phyloP scores from a whole-genome alignment of 2,113 vertebrate genomes.

The Gavialis gangeticus region DNA sequence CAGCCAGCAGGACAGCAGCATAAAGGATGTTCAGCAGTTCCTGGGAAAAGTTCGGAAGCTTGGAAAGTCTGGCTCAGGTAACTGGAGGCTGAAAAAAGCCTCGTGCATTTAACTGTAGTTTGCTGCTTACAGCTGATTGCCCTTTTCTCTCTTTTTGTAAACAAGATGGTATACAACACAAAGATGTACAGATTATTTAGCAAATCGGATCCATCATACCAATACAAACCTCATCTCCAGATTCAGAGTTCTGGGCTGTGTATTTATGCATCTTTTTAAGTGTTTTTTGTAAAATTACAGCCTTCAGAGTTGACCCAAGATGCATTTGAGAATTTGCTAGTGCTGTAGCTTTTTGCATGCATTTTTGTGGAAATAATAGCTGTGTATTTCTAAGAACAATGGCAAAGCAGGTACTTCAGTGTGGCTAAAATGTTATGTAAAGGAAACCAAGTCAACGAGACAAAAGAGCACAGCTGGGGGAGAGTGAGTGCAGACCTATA shows the following conservation, averaged over 20 bases:
- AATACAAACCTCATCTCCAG: background rate
- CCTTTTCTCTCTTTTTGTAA: no score
- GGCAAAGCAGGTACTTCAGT: background rate
- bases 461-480: background rate
- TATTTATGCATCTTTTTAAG: background rate
- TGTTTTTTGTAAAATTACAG: conserved; percentile 17
- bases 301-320: background rate
- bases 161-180: no score
- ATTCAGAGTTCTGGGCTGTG: background rate
- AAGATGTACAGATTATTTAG: no score
- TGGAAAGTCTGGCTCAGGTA: conserved; percentile 82
- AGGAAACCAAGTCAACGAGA: background rate
- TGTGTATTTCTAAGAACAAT: background rate
- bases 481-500: background rate
- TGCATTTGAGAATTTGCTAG: background rate
- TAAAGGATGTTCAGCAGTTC: conserved; percentile 82
- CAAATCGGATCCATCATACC: background rate
- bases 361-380: background rate
- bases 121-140: background rate
- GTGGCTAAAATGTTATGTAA: background rate
- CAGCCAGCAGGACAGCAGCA: conserved; percentile 90
- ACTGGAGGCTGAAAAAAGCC: background rate
- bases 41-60: conserved; percentile 72
- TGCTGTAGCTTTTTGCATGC: background rate
- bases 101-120: background rate